These are phyloP conservation scores for Montipora capitata DNA, from an alignment of 92 coral and sea anemone species.

Conservation along the genomic window DNA sequence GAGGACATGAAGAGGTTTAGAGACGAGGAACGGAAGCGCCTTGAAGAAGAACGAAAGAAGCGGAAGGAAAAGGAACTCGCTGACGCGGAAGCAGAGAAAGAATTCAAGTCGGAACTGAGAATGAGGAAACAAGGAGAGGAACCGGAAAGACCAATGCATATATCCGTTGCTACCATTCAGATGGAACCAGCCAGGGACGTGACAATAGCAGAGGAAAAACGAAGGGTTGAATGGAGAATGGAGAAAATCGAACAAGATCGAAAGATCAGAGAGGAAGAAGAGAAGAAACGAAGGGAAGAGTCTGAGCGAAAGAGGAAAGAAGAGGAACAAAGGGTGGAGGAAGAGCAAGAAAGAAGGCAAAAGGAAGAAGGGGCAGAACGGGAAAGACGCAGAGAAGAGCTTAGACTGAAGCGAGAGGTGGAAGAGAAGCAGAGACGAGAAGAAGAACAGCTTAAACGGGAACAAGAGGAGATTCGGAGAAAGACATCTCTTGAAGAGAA, in stretches of 20 bases:
- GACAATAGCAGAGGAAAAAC: conserved; percentile 18
- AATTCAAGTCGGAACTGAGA: conserved; percentile 30
- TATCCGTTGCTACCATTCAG: conserved; percentile 9
- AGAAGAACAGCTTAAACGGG: conserved; percentile 21
- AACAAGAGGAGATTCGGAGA: conserved; percentile 31
- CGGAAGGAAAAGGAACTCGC: conserved; percentile 66
- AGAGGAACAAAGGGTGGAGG: conserved; percentile 57
- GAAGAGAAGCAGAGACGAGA: conserved; percentile 46
- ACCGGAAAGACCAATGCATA: background rate
- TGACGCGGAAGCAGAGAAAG: conserved; percentile 53
- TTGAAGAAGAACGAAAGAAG: conserved; percentile 50
- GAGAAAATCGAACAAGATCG: conserved; percentile 46
- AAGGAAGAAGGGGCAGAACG: conserved; percentile 63
- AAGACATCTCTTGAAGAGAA: conserved; percentile 36
- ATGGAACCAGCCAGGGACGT: background rate
- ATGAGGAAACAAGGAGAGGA: conserved; percentile 1
- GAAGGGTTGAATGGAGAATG: conserved; percentile 38
- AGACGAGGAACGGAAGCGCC: conserved; percentile 69
- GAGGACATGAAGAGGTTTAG: conserved; percentile 61
- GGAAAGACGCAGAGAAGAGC: conserved; percentile 47
- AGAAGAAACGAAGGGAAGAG: conserved; percentile 52
- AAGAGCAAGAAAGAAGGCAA: conserved; percentile 46
- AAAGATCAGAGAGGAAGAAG: conserved; percentile 51
- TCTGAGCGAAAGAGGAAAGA: conserved; percentile 69
- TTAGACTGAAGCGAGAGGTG: conserved; percentile 57